phyloP scores from a whole-genome alignment of 2,888 invertebrate genomes.

The Caenorhabditis macrosperma region DNA sequence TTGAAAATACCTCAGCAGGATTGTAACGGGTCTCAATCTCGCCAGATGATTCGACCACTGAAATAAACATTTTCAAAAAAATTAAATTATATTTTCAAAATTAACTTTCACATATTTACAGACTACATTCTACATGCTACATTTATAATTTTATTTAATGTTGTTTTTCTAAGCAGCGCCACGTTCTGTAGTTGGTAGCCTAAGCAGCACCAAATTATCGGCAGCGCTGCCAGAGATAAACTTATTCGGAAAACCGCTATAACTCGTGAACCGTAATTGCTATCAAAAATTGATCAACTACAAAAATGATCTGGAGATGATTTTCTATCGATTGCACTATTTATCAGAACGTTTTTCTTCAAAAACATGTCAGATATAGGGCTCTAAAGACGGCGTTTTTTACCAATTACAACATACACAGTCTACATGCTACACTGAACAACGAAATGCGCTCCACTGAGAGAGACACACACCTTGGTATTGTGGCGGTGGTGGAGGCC shows the following conservation, averaged over 20 bases:
- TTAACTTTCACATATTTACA: not conserved
- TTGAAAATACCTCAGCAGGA: slow-evolving; percentile 38
- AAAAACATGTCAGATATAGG: no score
- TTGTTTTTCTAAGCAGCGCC: no score
- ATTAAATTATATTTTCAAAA: not conserved
- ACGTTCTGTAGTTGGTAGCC: no score
- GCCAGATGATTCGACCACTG: slow-evolving; percentile 55
- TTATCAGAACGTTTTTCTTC: no score
- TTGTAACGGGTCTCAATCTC: slow-evolving; percentile 55
- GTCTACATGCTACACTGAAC: not conserved
- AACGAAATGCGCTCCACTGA: not conserved
- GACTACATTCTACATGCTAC: not conserved
- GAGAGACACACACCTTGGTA: slow-evolving; percentile 60
- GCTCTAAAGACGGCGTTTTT: not conserved
- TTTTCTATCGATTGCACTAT: no score
- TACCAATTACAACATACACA: not conserved
- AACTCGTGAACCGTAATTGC: no score
- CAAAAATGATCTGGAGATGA: no score
- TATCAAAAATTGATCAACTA: no score
- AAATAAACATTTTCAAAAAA: slow-evolving; percentile 10
- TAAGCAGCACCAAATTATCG: no score
- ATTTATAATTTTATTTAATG: no score
- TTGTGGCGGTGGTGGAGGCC: slow-evolving; percentile 74
- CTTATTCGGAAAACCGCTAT: no score
- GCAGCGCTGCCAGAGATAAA: no score